These are phyloP conservation scores for Pseudachorutes palmiensis DNA, from an alignment of 1,140 invertebrate genomes.

Conservation along the genomic window DNA sequence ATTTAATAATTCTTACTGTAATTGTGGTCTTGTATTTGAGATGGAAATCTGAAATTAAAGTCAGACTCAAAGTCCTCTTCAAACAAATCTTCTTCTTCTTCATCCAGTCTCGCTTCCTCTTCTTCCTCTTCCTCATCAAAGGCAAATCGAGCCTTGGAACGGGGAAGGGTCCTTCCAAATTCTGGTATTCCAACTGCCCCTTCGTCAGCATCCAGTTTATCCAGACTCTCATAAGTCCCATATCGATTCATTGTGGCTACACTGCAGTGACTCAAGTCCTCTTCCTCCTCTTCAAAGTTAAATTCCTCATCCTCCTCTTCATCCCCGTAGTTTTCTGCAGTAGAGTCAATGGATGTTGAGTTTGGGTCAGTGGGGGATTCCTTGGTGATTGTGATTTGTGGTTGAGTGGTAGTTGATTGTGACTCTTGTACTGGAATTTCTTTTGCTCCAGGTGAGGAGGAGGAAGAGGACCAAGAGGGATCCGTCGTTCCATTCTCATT, in stretches of 20 bases:
- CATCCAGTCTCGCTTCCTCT: slow-evolving; percentile 16
- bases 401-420: background rate
- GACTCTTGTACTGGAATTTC: background rate
- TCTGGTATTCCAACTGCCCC: slow-evolving; percentile 15
- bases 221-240: slow-evolving; percentile 37
- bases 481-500: slow-evolving; percentile 37
- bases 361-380: too few species aligned
- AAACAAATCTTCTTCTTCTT: slow-evolving; percentile 32
- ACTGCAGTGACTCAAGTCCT: slow-evolving; percentile 32
- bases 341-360: slow-evolving; percentile 33
- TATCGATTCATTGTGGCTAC: slow-evolving; percentile 35
- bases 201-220: slow-evolving; percentile 33
- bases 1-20: slow-evolving; percentile 30
- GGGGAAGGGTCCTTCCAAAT: slow-evolving; percentile 20
- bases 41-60: slow-evolving; percentile 36
- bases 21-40: slow-evolving; percentile 36
- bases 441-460: too few species aligned
- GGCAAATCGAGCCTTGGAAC: slow-evolving; percentile 33
- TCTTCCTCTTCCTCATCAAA: slow-evolving; percentile 36
- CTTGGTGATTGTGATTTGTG: background rate
- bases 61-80: slow-evolving; percentile 37
- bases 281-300: slow-evolving; percentile 32
- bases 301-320: slow-evolving; percentile 34
- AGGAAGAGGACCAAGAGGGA: slow-evolving; percentile 34
- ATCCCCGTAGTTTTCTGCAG: slow-evolving; percentile 34